Conservation (phyloP, 2,797 vertebrate species). For the Coranthus polyacanthus region DNA sequence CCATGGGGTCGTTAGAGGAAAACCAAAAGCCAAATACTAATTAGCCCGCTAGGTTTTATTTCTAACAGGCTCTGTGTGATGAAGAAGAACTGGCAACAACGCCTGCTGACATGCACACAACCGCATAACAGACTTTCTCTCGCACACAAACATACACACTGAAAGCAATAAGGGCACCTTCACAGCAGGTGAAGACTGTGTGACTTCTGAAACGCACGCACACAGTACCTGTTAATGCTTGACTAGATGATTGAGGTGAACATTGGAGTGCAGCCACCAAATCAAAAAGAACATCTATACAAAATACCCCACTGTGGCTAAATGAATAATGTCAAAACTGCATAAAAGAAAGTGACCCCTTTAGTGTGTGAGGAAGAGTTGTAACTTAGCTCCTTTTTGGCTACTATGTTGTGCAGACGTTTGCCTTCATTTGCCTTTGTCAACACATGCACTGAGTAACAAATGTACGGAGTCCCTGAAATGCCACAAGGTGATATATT, state of each 20-base stretch:
- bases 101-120: constrained; percentile 30
- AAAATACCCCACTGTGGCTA: constrained; percentile 42
- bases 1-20: constrained; percentile 70
- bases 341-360: constrained; percentile 10
- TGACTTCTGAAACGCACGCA: constrained; percentile 52
- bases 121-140: constrained; percentile 47
- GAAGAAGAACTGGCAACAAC: constrained; percentile 44
- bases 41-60: constrained; percentile 69
- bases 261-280: constrained; percentile 47
- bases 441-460: no score
- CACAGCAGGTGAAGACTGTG: constrained; percentile 43
- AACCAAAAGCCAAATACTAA: constrained; percentile 74
- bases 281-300: constrained; percentile 50
- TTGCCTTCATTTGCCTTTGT: constrained; percentile 6
- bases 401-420: neutral
- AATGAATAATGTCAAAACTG: constrained; percentile 54
- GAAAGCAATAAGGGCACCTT: constrained; percentile 37
- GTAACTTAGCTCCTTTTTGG: neutral
- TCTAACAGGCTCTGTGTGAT: constrained; percentile 61
- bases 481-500: no score
- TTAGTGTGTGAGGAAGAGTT: neutral
- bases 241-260: constrained; percentile 51
- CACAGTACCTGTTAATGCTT: constrained; percentile 48
- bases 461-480: no score
- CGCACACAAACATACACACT: constrained; percentile 29